These are phyloP conservation scores for Zaprionus camerounensis DNA, from an alignment of 1,140 invertebrate species.

Conservation along the genomic window DNA sequence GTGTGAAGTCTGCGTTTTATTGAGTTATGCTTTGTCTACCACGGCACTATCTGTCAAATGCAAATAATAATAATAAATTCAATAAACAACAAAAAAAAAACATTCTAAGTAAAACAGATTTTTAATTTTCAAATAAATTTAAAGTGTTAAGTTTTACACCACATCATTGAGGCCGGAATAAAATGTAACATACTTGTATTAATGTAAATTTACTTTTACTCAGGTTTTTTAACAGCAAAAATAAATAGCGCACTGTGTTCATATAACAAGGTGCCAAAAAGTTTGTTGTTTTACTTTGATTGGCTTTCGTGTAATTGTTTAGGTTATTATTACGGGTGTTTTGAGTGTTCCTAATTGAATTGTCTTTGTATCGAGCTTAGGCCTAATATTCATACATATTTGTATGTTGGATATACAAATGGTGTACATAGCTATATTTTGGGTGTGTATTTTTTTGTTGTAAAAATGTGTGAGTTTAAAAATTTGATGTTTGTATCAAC, in stretches of 20 bases:
- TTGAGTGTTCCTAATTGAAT: constrained; percentile 56
- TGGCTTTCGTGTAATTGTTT: constrained; percentile 9
- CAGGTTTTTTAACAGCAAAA: not conserved
- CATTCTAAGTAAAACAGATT: not conserved
- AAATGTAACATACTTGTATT: not conserved
- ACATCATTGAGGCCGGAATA: not conserved
- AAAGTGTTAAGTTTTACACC: not conserved
- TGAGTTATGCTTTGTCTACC: too few relatives aligned
- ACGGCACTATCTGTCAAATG: too few relatives aligned
- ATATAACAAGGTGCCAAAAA: constrained; percentile 27
- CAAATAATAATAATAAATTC: too few relatives aligned
- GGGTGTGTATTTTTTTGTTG: constrained; percentile 38
- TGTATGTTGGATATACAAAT: constrained; percentile 34
- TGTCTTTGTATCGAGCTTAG: constrained; percentile 38
- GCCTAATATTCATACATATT: constrained; percentile 41
- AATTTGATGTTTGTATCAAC: constrained; percentile 63
- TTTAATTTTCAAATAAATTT: not conserved
- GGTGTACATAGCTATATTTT: constrained; percentile 27
- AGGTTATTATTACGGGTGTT: constrained; percentile 31
- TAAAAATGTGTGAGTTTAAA: constrained; percentile 74
- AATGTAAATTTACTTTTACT: not conserved
- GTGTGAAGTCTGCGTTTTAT: too few relatives aligned
- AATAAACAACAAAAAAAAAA: not conserved
- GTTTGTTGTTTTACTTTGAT: constrained; percentile 14
- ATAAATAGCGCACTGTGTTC: not conserved